phyloP scores from a whole-genome alignment of 2,113 vertebrate genomes.

The Indicator maculatus region DNA sequence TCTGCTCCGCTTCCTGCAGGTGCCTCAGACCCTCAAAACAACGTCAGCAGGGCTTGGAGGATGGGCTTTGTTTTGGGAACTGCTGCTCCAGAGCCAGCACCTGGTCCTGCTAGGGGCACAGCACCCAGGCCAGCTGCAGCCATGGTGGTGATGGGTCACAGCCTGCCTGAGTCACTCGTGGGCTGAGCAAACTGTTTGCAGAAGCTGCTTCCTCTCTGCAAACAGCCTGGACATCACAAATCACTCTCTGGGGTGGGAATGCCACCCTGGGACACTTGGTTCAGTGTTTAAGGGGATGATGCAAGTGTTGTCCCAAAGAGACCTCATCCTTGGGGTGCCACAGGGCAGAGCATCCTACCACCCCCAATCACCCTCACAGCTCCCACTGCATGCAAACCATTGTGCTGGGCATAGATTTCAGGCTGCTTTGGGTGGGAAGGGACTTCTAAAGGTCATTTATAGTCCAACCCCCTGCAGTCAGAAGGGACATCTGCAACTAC shows the following conservation, averaged over 20 bases:
- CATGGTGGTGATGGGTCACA: accelerated
- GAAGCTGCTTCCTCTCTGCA: background rate
- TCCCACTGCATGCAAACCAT: accelerated
- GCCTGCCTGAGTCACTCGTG: background rate
- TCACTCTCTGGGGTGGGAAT: background rate
- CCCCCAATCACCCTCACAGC: background rate
- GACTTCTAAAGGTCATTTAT: background rate
- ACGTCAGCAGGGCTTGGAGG: accelerated
- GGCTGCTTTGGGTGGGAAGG: background rate
- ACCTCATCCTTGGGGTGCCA: background rate
- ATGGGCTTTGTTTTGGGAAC: background rate
- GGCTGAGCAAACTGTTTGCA: background rate
- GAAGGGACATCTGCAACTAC: background rate
- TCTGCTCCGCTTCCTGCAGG: background rate
- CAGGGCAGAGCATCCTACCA: background rate
- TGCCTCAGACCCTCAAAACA: background rate
- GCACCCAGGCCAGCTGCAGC: background rate
- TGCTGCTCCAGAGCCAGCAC: background rate
- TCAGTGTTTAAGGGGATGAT: background rate
- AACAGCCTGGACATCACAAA: background rate
- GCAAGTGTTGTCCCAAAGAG: background rate
- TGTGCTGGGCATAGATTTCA: background rate
- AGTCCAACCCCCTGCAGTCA: background rate
- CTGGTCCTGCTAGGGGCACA: background rate
- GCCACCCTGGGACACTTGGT: accelerated